phyloP scores from a whole-genome alignment of 2,888 invertebrate genomes.

The Entomobrya proxima region DNA sequence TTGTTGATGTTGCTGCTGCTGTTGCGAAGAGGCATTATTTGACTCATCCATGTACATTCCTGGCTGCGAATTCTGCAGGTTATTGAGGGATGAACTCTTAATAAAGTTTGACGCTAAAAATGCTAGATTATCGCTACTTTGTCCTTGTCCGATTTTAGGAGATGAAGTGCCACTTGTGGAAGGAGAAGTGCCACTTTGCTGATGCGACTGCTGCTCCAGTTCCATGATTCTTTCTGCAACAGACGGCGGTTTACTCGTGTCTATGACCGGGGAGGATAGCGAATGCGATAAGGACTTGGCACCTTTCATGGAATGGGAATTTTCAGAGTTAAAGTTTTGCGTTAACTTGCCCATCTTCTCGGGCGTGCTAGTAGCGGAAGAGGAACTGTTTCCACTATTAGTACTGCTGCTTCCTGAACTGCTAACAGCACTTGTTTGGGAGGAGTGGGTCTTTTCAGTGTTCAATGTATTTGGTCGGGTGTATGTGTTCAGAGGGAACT shows the following conservation, averaged over 20 bases:
- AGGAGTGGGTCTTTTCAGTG: conserved; percentile 51
- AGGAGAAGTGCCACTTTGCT: conserved; percentile 43
- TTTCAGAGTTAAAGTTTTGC: conserved; percentile 75
- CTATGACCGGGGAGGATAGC: conserved; percentile 75
- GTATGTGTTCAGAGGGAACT: conserved; percentile 85
- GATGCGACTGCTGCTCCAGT: conserved; percentile 79
- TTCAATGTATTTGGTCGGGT: conserved; percentile 77
- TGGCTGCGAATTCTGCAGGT: conserved; percentile 54
- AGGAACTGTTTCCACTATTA: conserved; percentile 39
- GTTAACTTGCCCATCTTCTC: conserved; percentile 60
- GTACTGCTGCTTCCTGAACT: conserved; percentile 23
- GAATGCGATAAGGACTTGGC: conserved; percentile 66
- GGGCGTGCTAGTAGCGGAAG: conserved; percentile 59
- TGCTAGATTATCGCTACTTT: conserved; percentile 47
- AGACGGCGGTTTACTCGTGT: conserved; percentile 79
- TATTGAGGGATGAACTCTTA: conserved; percentile 64
- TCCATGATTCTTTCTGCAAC: conserved; percentile 84
- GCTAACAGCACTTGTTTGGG: conserved; percentile 20
- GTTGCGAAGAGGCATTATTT: neutral
- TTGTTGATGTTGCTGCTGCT: conserved; percentile 26
- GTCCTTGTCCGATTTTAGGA: conserved; percentile 54
- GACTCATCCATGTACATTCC: conserved; percentile 50
- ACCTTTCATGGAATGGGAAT: conserved; percentile 51
- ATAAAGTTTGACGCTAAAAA: conserved; percentile 47
- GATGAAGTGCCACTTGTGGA: conserved; percentile 62